A percentile compares a stretch with the other conserved stretches of the same genome.
These are phyloP conservation scores for Cathartes aura DNA, from an alignment of 2,113 vertebrate species.

Conservation along the genomic window DNA sequence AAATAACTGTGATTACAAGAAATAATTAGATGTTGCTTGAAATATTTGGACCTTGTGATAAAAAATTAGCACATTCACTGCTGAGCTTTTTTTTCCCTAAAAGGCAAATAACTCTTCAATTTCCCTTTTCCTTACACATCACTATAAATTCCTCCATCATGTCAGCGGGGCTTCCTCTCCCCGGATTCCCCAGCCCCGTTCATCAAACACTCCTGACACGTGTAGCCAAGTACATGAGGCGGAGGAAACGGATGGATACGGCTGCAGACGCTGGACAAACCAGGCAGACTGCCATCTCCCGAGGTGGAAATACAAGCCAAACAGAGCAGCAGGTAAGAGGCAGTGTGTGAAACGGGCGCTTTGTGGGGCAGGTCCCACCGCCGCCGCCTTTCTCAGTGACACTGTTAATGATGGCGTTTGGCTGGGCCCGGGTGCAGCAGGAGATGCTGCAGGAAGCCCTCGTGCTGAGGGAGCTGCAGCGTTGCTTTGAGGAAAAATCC, in stretches of 20 bases:
- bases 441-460: background rate
- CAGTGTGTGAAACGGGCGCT: accelerated
- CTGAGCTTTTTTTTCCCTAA: background rate
- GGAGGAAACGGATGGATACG: background rate
- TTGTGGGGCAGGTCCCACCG: background rate
- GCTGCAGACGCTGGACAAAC: background rate
- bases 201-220: accelerated
- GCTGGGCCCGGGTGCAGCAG: background rate
- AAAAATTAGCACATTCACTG: background rate
- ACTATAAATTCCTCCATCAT: background rate
- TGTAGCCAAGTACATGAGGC: accelerated
- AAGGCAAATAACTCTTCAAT: background rate
- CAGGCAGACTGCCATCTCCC: background rate
- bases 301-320: no score
- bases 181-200: background rate
- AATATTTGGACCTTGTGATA: background rate
- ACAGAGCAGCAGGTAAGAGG: background rate
- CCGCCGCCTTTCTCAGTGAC: accelerated
- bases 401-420: accelerated
- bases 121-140: background rate
- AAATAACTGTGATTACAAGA: background rate
- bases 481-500: background rate
- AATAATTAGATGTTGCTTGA: background rate
- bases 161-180: background rate
- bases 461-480: accelerated